Conservation (phyloP, 2,113 vertebrate species). For the Pipa parva region DNA sequence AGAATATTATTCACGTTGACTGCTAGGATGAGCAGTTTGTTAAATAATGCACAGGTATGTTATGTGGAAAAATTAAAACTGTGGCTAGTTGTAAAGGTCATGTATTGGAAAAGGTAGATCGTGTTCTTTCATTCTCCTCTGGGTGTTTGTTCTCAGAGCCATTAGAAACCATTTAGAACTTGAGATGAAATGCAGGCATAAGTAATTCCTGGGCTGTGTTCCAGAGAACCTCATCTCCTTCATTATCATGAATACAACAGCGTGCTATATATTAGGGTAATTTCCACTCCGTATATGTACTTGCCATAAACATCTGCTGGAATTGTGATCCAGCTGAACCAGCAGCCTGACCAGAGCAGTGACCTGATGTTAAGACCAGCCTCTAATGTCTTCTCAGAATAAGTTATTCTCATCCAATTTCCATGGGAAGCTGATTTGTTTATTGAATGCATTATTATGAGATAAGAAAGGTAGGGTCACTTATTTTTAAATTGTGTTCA, state of each 20-base stretch:
- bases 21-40: too few species aligned
- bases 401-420: background rate
- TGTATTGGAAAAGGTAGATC: background rate
- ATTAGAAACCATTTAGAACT: constrained; percentile 22
- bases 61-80: background rate
- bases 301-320: background rate
- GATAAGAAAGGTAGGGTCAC: background rate
- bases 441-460: background rate
- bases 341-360: background rate
- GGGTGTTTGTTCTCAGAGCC: background rate
- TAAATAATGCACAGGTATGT: too few species aligned
- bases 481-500: background rate
- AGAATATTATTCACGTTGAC: too few species aligned
- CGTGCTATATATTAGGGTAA: background rate
- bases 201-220: background rate
- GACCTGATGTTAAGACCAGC: background rate
- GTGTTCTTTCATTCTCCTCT: background rate
- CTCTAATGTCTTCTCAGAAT: background rate
- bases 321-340: background rate
- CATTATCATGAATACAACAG: background rate
- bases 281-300: background rate
- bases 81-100: constrained; percentile 5
- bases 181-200: background rate
- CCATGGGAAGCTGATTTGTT: background rate
- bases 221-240: constrained; percentile 10